Base-by-base conservation (phyloP, 1,140 invertebrate genomes). In the Micrasema minimum region DNA sequence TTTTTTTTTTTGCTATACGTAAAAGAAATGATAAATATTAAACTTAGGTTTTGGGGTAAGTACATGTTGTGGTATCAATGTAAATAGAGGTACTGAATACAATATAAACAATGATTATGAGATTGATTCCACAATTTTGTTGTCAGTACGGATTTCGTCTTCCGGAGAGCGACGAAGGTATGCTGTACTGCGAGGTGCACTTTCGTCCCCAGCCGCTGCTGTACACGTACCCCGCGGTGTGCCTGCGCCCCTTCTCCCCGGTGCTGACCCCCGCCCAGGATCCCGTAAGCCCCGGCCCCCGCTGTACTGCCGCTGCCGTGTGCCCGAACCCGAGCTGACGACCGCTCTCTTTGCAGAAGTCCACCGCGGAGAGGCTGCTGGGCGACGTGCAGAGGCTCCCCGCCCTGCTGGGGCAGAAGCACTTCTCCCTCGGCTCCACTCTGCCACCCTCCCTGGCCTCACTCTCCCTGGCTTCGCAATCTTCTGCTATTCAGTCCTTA, bases 151-250 rank as follows among this genome's bases (percentile, higher is more conserved):
- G 85, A 11, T 86, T 85, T 74, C 77, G 85, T 48, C 66, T 86
- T 31, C 82, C 84, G 1, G 83, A 85, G 66, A 51, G n/a, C 26
- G 71, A 68, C 18, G 75, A 77, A 31, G 82, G 81, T 66, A 38
- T 72, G 41, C 51, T 78, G 1, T 86, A 82, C 66, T 82, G 81
- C 65, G 72, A 77, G 23, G 76, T 85, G 1, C 77, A 78, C 16
- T 85, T 85, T 71, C 81, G 80, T 78, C 81, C 16, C 79, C 79
- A 37, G n/a, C 37, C 18, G 18, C 22, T 81, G 14, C 79, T 80
- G 0, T 75, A 84, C 48, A 83, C 79, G 2, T 86, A 85, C 69
- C 85, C 85, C 10, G 77, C 78, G 18, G 73, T 80, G 43, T 86
- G 85, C 74, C 72, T 86, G 4, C 75, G 78, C 18, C 75, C 75